Conservation (phyloP, 2,113 vertebrate genomes). For the Stegostoma tigrinum region DNA sequence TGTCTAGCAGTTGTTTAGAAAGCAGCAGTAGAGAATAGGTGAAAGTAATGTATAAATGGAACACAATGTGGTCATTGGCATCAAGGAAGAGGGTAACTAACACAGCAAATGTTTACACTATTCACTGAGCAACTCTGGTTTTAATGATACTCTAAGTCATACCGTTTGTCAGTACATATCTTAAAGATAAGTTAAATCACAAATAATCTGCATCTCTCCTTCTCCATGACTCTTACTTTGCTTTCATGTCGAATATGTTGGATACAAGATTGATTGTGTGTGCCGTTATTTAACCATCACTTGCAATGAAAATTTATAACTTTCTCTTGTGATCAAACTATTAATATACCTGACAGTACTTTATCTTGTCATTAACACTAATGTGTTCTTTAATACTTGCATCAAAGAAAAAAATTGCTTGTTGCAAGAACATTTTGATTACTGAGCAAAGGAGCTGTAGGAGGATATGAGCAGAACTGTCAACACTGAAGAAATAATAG, state of each 20-base stretch:
- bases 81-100: neutral
- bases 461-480: slow-evolving; percentile 33
- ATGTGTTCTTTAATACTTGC: slow-evolving; percentile 29
- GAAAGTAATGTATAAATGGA: neutral
- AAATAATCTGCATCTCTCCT: slow-evolving; percentile 17
- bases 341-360: slow-evolving; percentile 28
- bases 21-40: neutral
- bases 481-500: slow-evolving; percentile 28
- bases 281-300: slow-evolving; percentile 31
- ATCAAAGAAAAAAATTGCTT: slow-evolving; percentile 36
- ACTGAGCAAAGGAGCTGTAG: slow-evolving; percentile 23
- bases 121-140: neutral
- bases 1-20: neutral
- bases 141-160: neutral
- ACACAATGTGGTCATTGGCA: neutral
- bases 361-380: slow-evolving; percentile 34
- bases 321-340: slow-evolving; percentile 28
- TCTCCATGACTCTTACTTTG: neutral
- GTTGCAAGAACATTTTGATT: slow-evolving; percentile 34
- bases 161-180: neutral
- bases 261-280: slow-evolving; percentile 28
- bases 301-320: slow-evolving; percentile 33
- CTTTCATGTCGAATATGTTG: slow-evolving; percentile 29
- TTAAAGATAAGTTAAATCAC: neutral
- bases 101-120: neutral